phyloP scores from a whole-genome alignment of 2,888 invertebrate species.

The Linnaemya tessellans region DNA sequence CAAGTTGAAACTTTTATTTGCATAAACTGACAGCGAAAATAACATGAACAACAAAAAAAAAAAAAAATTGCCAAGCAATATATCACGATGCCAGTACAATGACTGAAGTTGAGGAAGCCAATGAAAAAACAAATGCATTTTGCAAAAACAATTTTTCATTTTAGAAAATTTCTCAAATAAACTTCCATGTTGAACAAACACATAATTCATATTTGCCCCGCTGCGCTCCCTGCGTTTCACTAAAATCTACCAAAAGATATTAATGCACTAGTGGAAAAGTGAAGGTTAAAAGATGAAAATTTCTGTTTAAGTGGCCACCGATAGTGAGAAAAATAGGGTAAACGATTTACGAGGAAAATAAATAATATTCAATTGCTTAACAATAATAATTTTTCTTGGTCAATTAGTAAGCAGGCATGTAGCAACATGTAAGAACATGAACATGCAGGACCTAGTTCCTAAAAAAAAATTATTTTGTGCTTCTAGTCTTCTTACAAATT shows the following conservation, averaged over 20 bases:
- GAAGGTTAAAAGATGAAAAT: background rate
- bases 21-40: background rate
- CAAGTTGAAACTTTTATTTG: constrained; percentile 23
- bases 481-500: too few relatives aligned
- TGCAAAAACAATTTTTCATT: constrained; percentile 55
- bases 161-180: constrained; percentile 42
- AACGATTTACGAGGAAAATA: too few relatives aligned
- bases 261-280: constrained; percentile 1
- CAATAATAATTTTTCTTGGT: too few relatives aligned
- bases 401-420: too few relatives aligned
- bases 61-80: constrained; percentile 10
- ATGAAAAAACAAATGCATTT: background rate
- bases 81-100: constrained; percentile 22
- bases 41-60: background rate
- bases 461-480: too few relatives aligned
- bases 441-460: too few relatives aligned
- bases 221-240: too few relatives aligned
- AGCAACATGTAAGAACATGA: too few relatives aligned
- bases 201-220: constrained; percentile 22
- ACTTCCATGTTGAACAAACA: constrained; percentile 51
- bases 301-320: background rate
- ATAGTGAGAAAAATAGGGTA: background rate
- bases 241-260: background rate
- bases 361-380: too few relatives aligned
- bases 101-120: background rate